Evolutionary conservation across 2,888 invertebrate species (phyloP).

Genomic region (Acronicta leporina): DNA sequence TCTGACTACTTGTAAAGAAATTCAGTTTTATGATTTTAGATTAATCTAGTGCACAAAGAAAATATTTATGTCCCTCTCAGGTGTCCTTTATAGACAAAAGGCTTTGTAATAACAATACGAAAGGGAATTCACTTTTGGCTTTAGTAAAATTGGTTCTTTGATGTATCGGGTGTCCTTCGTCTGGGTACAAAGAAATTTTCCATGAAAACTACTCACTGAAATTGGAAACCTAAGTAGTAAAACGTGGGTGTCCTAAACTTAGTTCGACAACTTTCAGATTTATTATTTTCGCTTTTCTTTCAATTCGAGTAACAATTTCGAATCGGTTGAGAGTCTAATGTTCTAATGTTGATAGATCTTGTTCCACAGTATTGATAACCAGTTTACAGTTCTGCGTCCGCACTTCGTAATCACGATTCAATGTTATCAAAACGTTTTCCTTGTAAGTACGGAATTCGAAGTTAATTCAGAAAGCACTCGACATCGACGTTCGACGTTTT

Average conservation of each 20-base stretch:
- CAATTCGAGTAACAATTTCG: not conserved
- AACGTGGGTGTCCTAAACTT: slow-evolving; percentile 10
- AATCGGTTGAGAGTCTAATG: too few relatives aligned
- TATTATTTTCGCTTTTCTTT: slow-evolving; percentile 1
- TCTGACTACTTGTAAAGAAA: slow-evolving; percentile 14
- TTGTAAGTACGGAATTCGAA: slow-evolving; percentile 46
- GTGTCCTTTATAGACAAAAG: slow-evolving; percentile 34
- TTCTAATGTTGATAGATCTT: too few relatives aligned
- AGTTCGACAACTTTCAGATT: slow-evolving; percentile 4
- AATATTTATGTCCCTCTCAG: slow-evolving; percentile 24
- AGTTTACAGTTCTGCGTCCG: slow-evolving; percentile 36
- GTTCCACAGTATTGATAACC: slow-evolving; percentile 13
- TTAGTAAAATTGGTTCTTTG: slow-evolving; percentile 18
- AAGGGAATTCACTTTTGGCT: slow-evolving; percentile 21
- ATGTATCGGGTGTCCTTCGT: slow-evolving; percentile 17
- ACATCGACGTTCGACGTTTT: slow-evolving; percentile 62
- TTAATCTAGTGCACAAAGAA: slow-evolving; percentile 4
- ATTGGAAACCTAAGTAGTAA: slow-evolving; percentile 26
- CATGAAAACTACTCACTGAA: slow-evolving; percentile 14
- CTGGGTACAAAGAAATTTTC: slow-evolving; percentile 20
- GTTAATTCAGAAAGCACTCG: slow-evolving; percentile 45
- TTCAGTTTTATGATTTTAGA: slow-evolving; percentile 24
- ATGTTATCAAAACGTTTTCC: slow-evolving; percentile 51
- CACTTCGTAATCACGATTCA: slow-evolving; percentile 12
- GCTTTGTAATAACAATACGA: slow-evolving; percentile 31